Evolutionary conservation across 2,797 vertebrate species (phyloP).

Genomic region (Pseudomugil tenellus): DNA sequence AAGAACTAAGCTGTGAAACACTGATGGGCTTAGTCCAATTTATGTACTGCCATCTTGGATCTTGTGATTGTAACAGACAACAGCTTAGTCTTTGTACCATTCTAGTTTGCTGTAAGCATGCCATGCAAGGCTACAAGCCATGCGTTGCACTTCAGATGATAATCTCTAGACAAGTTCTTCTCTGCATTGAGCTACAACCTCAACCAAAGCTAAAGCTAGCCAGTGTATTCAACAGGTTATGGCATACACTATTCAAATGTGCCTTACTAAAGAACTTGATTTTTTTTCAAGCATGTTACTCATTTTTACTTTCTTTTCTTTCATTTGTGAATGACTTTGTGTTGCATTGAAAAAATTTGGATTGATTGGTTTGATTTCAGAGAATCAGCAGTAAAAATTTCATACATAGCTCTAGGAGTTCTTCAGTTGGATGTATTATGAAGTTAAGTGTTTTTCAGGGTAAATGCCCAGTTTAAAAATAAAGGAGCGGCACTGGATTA

Average conservation of each 20-base stretch:
- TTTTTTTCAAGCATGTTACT: too few species aligned
- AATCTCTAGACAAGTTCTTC: constrained; percentile 59
- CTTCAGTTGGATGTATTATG: background rate
- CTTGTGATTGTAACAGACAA: constrained; percentile 54
- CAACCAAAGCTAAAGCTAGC: constrained; percentile 28
- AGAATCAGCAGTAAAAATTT: too few species aligned
- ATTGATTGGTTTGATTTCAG: background rate
- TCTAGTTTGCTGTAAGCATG: constrained; percentile 65
- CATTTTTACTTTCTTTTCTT: too few species aligned
- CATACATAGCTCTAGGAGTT: background rate
- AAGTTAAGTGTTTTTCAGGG: background rate
- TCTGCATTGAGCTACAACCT: constrained; percentile 43
- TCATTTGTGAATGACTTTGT: too few species aligned
- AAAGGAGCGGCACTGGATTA: background rate
- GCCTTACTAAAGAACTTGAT: background rate
- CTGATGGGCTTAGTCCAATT: constrained; percentile 71
- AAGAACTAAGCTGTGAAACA: constrained; percentile 71
- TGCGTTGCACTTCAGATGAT: constrained; percentile 61
- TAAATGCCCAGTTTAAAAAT: background rate
- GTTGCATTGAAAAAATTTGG: too few species aligned
- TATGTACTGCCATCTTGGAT: constrained; percentile 73
- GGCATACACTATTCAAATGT: constrained; percentile 1
- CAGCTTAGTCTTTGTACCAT: constrained; percentile 66
- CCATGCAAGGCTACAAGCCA: constrained; percentile 61
- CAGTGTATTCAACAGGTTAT: constrained; percentile 13